These are phyloP conservation scores for Melinaea marsaeus DNA, from an alignment of 2,888 invertebrate species.

Conservation along the genomic window DNA sequence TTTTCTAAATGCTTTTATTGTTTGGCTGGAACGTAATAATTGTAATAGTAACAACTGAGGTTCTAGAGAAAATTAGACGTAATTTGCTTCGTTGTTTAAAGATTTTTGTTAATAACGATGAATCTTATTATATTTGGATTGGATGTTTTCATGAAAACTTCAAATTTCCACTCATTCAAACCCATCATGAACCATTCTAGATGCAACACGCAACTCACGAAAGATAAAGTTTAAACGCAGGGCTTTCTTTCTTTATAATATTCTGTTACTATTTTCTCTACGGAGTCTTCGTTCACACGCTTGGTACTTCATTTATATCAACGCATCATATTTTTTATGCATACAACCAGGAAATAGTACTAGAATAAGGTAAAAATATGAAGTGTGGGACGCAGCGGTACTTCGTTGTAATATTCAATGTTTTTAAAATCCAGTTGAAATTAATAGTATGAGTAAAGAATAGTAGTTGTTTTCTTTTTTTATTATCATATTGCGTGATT, in stretches of 20 bases:
- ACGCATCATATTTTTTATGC: slow-evolving; percentile 51
- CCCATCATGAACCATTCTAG: not conserved
- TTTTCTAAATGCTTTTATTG: slow-evolving; percentile 26
- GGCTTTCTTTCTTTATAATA: slow-evolving; percentile 44
- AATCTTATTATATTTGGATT: slow-evolving; percentile 2
- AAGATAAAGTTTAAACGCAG: slow-evolving; percentile 23
- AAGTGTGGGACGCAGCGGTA: slow-evolving; percentile 16
- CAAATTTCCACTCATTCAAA: not conserved
- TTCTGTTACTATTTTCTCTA: slow-evolving; percentile 46
- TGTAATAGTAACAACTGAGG: slow-evolving; percentile 19
- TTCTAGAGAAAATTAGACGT: no score
- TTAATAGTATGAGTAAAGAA: slow-evolving; percentile 26
- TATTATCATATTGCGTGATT: slow-evolving; percentile 40
- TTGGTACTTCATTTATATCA: slow-evolving; percentile 55
- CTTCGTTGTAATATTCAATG: slow-evolving; percentile 16
- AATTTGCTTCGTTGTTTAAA: no score
- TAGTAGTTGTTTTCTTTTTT: slow-evolving; percentile 30
- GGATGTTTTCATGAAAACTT: not conserved
- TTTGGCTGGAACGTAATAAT: slow-evolving; percentile 12
- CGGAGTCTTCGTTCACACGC: slow-evolving; percentile 62
- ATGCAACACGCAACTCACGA: slow-evolving; percentile 12
- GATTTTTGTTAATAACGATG: not conserved
- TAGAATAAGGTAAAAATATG: slow-evolving; percentile 21
- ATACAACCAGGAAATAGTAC: slow-evolving; percentile 51
- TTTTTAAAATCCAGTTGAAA: slow-evolving; percentile 26